Percentiles rank a stretch among this genome's conserved stretches.
These are phyloP conservation scores for Otocyon megalotis DNA, from an alignment of 2,113 vertebrate species.

Conservation along the genomic window DNA sequence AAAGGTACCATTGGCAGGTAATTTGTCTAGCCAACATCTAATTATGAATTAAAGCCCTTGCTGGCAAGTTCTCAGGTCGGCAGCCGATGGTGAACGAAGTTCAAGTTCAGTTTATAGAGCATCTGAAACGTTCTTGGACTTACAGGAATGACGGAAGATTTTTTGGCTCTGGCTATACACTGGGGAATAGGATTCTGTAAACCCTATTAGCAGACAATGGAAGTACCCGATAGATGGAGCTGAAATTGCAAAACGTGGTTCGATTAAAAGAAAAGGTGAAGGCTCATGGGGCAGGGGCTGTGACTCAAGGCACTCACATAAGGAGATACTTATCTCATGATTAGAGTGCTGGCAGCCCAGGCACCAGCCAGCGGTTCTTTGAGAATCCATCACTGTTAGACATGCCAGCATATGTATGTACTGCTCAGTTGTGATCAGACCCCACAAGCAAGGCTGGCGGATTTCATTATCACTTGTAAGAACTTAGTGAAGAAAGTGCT, in stretches of 20 bases:
- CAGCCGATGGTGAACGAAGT: constrained; percentile 7
- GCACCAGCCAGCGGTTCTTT: not conserved
- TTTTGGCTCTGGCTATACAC: constrained; percentile 39
- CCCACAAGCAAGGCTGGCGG: not conserved
- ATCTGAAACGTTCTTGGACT: constrained; percentile 52
- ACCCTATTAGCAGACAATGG: constrained; percentile 48
- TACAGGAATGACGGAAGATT: not conserved
- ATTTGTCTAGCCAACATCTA: constrained; percentile 69
- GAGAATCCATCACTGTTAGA: not conserved
- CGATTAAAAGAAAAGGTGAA: constrained; percentile 49
- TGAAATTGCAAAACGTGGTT: constrained; percentile 55
- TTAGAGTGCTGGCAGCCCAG: not conserved
- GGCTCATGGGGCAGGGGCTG: not conserved
- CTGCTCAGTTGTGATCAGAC: constrained; percentile 33
- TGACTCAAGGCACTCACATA: constrained; percentile 39
- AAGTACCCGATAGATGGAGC: not conserved
- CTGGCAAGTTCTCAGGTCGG: constrained; percentile 59
- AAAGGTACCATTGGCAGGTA: constrained; percentile 53
- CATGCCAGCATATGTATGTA: fast-evolving
- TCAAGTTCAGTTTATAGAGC: constrained; percentile 56
- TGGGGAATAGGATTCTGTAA: constrained; percentile 49
- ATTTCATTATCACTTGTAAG: constrained; percentile 63
- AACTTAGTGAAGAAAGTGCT: not conserved
- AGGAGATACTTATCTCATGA: constrained; percentile 38
- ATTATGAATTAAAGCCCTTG: constrained; percentile 64